phyloP scores from a whole-genome alignment of 1,140 invertebrate species.

The Chymomyza costata region DNA sequence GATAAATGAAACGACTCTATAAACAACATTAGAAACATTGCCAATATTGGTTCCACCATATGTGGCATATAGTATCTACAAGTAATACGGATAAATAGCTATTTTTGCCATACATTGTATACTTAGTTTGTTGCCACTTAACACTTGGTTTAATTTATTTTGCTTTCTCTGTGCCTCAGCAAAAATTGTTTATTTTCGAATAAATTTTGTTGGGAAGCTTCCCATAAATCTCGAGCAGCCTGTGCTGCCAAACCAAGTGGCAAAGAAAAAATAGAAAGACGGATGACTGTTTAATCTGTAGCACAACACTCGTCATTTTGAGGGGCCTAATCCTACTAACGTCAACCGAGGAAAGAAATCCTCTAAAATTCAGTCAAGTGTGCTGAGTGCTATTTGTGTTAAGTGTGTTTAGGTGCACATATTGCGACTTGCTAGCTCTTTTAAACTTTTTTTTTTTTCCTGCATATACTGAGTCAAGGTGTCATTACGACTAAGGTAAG shows the following conservation, averaged over 20 bases:
- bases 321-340: no score
- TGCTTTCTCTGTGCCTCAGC: constrained; percentile 16
- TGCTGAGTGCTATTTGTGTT: no score
- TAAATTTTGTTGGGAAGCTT: constrained; percentile 56
- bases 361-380: no score
- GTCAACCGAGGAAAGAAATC: no score
- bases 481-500: no score
- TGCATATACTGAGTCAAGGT: no score
- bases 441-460: no score
- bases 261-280: neutral
- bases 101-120: constrained; percentile 35
- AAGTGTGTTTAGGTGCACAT: no score
- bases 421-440: no score
- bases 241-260: constrained; percentile 3
- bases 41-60: constrained; percentile 22
- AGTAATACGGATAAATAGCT: constrained; percentile 10
- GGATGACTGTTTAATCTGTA: no score
- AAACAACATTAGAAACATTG: constrained; percentile 3
- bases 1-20: neutral
- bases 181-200: constrained; percentile 64
- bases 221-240: constrained; percentile 43
- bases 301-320: no score
- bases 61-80: constrained; percentile 17
- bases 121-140: constrained; percentile 52
- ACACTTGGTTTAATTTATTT: constrained; percentile 47